phyloP scores from a whole-genome alignment of 1,140 invertebrate genomes.

The Camponotus floridanus region DNA sequence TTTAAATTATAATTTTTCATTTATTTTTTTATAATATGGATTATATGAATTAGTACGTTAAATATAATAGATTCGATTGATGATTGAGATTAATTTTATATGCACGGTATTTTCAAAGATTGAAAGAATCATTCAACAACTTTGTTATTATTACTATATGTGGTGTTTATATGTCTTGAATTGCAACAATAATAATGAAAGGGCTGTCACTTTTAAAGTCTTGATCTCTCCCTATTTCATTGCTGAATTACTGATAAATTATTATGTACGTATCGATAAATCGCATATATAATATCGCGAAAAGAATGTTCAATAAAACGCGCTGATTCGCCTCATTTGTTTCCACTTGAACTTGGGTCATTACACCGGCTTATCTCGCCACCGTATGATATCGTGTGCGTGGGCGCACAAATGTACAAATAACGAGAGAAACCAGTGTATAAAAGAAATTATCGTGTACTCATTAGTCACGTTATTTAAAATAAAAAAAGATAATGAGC shows the following conservation, averaged over 20 bases:
- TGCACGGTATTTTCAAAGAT: neutral
- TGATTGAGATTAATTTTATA: neutral
- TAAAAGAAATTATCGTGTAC: neutral
- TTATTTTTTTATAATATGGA: too few relatives aligned
- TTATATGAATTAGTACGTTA: too few relatives aligned
- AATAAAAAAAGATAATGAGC: neutral
- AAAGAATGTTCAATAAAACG: conserved; percentile 19
- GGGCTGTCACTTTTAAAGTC: neutral
- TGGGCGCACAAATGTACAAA: conserved; percentile 20
- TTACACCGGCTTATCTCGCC: conserved; percentile 36
- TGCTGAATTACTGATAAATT: conserved; percentile 7
- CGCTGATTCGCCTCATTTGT: conserved; percentile 30
- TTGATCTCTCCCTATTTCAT: neutral
- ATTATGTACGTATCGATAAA: neutral
- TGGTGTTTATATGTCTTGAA: neutral
- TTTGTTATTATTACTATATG: neutral
- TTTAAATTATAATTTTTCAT: too few relatives aligned
- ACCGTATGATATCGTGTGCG: neutral
- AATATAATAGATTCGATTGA: too few relatives aligned
- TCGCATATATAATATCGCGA: neutral
- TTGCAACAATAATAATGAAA: neutral
- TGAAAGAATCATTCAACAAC: neutral
- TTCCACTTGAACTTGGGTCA: conserved; percentile 27
- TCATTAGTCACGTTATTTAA: neutral
- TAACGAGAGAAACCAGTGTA: neutral